These are phyloP conservation scores for Lithophane socia DNA, from an alignment of 2,888 invertebrate species.

Conservation along the genomic window DNA sequence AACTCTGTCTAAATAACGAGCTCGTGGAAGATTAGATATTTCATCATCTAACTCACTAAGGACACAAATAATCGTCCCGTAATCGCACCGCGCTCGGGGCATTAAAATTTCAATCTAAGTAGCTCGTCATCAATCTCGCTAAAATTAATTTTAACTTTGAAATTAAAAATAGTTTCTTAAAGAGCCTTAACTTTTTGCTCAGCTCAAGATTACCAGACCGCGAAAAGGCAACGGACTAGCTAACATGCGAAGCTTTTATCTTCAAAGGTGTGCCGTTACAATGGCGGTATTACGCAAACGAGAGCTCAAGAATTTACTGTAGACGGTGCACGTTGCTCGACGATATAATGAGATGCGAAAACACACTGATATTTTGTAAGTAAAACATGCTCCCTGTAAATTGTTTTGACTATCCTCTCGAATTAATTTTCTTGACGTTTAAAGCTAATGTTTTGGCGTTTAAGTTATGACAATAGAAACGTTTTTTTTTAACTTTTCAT, in stretches of 20 bases:
- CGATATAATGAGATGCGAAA: constrained; percentile 82
- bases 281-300: constrained; percentile 82
- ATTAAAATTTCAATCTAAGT: constrained; percentile 51
- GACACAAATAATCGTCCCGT: constrained; percentile 34
- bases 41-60: constrained; percentile 21
- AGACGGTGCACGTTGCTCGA: constrained; percentile 70
- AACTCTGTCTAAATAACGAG: constrained; percentile 9
- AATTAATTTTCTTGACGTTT: constrained; percentile 35
- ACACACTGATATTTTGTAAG: constrained; percentile 71
- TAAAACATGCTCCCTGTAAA: constrained; percentile 63
- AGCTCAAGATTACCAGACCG: constrained; percentile 74
- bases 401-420: constrained; percentile 37
- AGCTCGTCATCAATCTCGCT: constrained; percentile 34
- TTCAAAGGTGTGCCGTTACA: constrained; percentile 83
- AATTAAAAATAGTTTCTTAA: constrained; percentile 59
- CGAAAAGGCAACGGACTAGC: constrained; percentile 76
- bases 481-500: neutral
- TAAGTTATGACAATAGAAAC: neutral
- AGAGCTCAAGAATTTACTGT: constrained; percentile 80
- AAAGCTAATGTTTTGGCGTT: constrained; percentile 14
- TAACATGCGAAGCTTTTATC: constrained; percentile 80
- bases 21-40: constrained; percentile 11
- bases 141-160: constrained; percentile 62
- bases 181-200: constrained; percentile 52
- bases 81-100: constrained; percentile 26